A percentile compares a stretch with the other conserved stretches of the same genome.
phyloP scores from a whole-genome alignment of 1,140 invertebrate genomes.

The Euura lappo region DNA sequence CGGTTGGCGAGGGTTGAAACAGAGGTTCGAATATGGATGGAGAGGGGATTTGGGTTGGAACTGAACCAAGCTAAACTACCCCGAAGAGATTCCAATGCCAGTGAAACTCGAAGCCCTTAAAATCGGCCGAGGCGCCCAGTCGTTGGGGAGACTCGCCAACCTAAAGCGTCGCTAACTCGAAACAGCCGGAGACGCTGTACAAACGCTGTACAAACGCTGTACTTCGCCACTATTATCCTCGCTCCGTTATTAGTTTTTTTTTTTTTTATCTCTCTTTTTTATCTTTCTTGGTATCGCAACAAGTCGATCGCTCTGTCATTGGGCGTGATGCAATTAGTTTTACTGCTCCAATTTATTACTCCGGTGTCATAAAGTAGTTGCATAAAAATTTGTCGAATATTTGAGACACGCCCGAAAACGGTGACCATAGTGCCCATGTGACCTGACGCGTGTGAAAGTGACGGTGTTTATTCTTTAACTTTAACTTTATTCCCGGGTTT shows the following conservation, averaged over 20 bases:
- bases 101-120: conserved; percentile 3
- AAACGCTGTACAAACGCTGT: neutral
- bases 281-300: neutral
- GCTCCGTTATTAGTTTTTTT: neutral
- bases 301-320: neutral
- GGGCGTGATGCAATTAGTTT: neutral
- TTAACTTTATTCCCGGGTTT: neutral
- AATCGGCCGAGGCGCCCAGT: neutral
- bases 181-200: neutral
- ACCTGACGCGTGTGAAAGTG: neutral
- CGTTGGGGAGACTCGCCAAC: neutral
- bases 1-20: conserved; percentile 27
- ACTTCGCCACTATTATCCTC: too few relatives aligned
- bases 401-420: neutral
- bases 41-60: conserved; percentile 18
- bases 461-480: too few relatives aligned
- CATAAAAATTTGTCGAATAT: neutral
- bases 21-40: conserved; percentile 28
- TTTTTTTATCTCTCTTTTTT: neutral
- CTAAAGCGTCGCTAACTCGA: neutral
- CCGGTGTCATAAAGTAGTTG: neutral
- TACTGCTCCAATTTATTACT: neutral
- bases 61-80: conserved; percentile 20
- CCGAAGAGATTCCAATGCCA: conserved; percentile 17
- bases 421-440: neutral